Evolutionary conservation across 2,888 invertebrate species (phyloP).

Genomic region (Gari tellinella): DNA sequence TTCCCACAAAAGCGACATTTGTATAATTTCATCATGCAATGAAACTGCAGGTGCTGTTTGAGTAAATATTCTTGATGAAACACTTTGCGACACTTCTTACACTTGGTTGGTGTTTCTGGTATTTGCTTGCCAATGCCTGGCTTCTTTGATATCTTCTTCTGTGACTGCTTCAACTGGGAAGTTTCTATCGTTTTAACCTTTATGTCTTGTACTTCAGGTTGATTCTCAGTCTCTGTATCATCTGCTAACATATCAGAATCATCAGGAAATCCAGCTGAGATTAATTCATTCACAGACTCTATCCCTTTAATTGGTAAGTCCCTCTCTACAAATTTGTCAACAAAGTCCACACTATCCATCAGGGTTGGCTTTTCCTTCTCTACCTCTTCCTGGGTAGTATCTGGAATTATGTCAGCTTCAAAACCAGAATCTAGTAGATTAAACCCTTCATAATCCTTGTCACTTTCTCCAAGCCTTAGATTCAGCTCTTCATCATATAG

Average conservation of each 20-base stretch:
- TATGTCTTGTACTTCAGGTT: neutral
- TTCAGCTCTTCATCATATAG: slow-evolving; percentile 12
- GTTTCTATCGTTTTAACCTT: neutral
- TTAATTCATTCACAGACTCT: slow-evolving; percentile 55
- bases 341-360: slow-evolving; percentile 48
- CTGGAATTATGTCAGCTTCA: slow-evolving; percentile 33
- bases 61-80: slow-evolving; percentile 47
- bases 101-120: slow-evolving; percentile 49
- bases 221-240: slow-evolving; percentile 42
- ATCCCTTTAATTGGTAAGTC: slow-evolving; percentile 50
- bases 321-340: slow-evolving; percentile 59
- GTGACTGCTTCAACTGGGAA: neutral
- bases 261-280: slow-evolving; percentile 50
- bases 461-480: slow-evolving; percentile 35
- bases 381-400: slow-evolving; percentile 4
- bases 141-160: slow-evolving; percentile 1
- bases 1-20: slow-evolving; percentile 58
- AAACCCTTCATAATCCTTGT: slow-evolving; percentile 33
- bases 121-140: slow-evolving; percentile 27
- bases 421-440: slow-evolving; percentile 39
- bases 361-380: slow-evolving; percentile 28
- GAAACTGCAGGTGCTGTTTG: slow-evolving; percentile 51
- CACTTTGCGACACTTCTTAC: slow-evolving; percentile 53
- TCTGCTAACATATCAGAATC: slow-evolving; percentile 48
- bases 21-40: slow-evolving; percentile 59